A percentile compares a stretch with the other conserved stretches of the same genome.
phyloP scores from a whole-genome alignment of 1,140 invertebrate species.

The Whitmania pigra region DNA sequence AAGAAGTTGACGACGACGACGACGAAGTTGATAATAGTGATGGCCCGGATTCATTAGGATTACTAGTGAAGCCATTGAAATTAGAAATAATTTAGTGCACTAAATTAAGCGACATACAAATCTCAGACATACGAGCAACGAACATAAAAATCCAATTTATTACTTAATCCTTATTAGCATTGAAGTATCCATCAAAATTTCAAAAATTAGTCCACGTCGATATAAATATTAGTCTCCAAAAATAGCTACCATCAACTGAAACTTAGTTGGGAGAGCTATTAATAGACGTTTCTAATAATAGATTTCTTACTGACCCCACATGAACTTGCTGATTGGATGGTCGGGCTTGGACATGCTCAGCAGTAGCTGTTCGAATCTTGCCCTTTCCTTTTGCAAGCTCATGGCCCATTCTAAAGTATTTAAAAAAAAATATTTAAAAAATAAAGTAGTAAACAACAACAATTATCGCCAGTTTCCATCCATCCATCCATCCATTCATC shows the following conservation, averaged over 20 bases:
- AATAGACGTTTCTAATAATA: no score
- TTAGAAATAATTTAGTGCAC: no score
- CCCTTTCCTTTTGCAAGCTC: constrained; percentile 53
- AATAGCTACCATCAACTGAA: no score
- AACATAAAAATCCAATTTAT: no score
- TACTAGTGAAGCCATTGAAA: no score
- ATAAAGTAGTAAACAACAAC: constrained; percentile 19
- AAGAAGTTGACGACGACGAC: neutral
- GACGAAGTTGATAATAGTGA: neutral
- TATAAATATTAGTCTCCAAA: neutral
- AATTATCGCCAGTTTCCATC: neutral
- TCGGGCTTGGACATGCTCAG: constrained; percentile 51
- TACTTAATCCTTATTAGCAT: no score
- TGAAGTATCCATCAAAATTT: no score
- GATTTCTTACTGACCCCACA: constrained; percentile 62
- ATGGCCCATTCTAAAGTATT: constrained; percentile 63
- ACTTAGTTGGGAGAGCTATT: no score
- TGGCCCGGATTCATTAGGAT: neutral
- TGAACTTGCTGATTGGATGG: constrained; percentile 64
- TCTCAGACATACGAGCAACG: no score
- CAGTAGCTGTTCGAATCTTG: constrained; percentile 57
- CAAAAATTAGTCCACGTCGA: no score
- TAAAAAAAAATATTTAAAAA: neutral
- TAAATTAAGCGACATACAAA: no score
- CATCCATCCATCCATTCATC: no score